A percentile compares a stretch with the other conserved stretches of the same genome.
Evolutionary conservation across 2,888 invertebrate species (phyloP).

Genomic region (Iselma pallidipennis): DNA sequence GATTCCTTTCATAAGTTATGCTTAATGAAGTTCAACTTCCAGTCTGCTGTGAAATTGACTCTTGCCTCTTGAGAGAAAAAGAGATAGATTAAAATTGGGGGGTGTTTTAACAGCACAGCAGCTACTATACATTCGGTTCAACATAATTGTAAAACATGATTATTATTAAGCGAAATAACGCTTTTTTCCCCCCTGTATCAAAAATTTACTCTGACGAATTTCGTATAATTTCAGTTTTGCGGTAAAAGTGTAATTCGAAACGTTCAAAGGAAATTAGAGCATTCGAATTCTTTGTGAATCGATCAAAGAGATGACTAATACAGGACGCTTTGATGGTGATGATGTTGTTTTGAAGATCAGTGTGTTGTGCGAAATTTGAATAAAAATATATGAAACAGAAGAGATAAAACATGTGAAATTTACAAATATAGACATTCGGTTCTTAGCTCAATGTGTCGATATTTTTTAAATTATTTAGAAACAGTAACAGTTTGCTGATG

Average conservation of each 20-base stretch:
- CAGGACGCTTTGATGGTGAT: background rate
- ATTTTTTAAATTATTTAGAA: background rate
- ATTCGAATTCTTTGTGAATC: background rate
- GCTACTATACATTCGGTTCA: background rate
- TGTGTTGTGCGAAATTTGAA: background rate
- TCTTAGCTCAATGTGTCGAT: too few relatives aligned
- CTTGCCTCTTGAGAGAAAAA: slow-evolving; percentile 29
- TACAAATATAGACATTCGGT: too few relatives aligned
- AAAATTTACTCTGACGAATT: background rate
- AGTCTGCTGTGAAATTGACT: slow-evolving; percentile 46
- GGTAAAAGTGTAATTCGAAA: background rate
- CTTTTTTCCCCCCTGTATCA: too few relatives aligned
- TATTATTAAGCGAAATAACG: too few relatives aligned
- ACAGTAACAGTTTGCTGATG: background rate
- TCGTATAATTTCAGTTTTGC: background rate
- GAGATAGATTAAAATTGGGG: slow-evolving; percentile 10
- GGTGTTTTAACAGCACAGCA: background rate
- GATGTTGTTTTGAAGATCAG: background rate
- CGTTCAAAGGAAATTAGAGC: background rate
- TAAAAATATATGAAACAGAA: too few relatives aligned
- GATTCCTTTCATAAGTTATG: slow-evolving; percentile 34
- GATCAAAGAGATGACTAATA: background rate
- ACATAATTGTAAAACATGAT: background rate
- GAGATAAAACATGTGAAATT: too few relatives aligned
- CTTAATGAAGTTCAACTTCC: slow-evolving; percentile 45